Base-by-base conservation (phyloP, 2,888 invertebrate species). In the Drosophila austrosaltans region DNA sequence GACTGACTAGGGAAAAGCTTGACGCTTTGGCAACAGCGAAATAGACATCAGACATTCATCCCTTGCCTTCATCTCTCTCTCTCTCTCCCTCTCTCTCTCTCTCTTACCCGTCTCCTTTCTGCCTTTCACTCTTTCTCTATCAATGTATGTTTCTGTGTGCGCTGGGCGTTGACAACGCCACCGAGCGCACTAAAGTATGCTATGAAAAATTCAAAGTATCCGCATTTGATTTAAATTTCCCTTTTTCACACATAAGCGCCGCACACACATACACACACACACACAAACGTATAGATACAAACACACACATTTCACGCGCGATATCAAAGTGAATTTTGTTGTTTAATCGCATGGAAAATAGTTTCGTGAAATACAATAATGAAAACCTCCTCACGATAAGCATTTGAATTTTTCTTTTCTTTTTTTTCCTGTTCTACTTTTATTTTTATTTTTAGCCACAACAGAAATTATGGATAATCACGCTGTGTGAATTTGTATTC, bases 341-440 rank as follows among this genome's bases (percentile, higher is more conserved):
- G 85, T 74, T 87, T 79, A 88, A 90, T 88, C 89, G 87, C 73
- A 53, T 57, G 88, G 86, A 82, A 88, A 90, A 89, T 88, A 89
- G 90, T 88, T 87, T 71, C 54, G 48, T 72, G 65, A 73, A 78
- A 76, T 66, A 53, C 59, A 66, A 62, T 36, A 36, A 36, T 36
- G 36, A 36, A 36, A 36, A 36, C 36, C 36, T 36, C 2, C 8
- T 36, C 36, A 36, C 53, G 42, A 22, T 54, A 70, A 61, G 44
- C 56, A 60, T 67, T 68, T 65, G 57, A 76, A 69, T 63, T 75
- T 70, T 56, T 60, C 69, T 62, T 63, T 57, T 76, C n/a, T 71
- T 12, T 48, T 66, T 77, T 70, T 57, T 58, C 69, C 59, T 65
- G 58, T 76, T 70, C 7, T 44, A 20, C 7, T 69, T 66, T 63